A percentile compares a stretch with the other conserved stretches of the same genome.
Conservation (phyloP, 2,888 invertebrate species). For the Latrodectus hesperus region DNA sequence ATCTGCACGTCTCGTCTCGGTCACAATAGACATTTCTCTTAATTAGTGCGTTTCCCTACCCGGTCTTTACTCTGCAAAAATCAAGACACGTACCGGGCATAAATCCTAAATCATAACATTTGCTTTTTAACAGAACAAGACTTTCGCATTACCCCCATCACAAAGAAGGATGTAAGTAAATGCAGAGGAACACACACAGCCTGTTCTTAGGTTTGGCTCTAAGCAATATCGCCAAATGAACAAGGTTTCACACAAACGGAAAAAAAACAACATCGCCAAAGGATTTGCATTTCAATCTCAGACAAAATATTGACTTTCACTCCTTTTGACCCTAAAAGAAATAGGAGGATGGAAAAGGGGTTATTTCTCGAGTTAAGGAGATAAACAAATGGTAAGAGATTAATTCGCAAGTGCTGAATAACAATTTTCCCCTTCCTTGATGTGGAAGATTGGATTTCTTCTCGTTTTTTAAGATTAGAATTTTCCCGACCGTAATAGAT, state of each 20-base stretch:
- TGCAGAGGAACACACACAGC: no score
- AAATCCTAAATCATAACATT: constrained; percentile 5
- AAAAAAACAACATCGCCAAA: not conserved
- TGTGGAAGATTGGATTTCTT: constrained; percentile 1
- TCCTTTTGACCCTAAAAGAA: not conserved
- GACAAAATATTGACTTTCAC: constrained; percentile 18
- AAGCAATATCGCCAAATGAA: not conserved
- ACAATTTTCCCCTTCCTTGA: not conserved
- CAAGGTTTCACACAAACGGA: no score
- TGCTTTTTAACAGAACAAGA: not conserved
- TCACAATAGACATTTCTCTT: not conserved
- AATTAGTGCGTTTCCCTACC: not conserved
- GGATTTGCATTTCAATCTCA: constrained; percentile 46
- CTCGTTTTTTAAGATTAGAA: not conserved
- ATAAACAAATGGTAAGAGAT: constrained; percentile 2
- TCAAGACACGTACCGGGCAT: not conserved
- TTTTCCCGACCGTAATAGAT: no score
- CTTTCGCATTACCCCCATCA: not conserved
- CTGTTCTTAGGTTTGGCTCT: no score
- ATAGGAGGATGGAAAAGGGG: not conserved
- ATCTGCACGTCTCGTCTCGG: not conserved
- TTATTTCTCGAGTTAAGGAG: not conserved
- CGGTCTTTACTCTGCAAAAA: not conserved
- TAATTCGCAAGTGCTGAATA: not conserved
- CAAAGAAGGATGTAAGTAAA: not conserved